Evolutionary conservation across 2,797 vertebrate genomes (phyloP).

Genomic region (Orientallactaga sibirica): DNA sequence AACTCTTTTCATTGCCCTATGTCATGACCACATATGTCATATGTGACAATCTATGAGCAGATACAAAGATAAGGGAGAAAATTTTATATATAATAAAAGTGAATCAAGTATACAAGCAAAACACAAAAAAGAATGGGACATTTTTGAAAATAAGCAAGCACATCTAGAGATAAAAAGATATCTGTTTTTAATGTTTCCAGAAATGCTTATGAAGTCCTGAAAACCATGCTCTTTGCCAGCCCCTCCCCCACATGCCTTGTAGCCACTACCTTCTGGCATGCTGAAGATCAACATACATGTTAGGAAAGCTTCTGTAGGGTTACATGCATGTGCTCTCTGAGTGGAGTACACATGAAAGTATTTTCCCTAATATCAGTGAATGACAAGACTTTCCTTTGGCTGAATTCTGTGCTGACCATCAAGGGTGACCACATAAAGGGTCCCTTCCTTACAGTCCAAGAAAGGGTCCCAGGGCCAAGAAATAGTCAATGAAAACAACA

Average conservation of each 20-base stretch:
- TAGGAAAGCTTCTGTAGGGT: conserved; percentile 82
- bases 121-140: conserved; percentile 49
- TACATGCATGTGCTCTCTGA: conserved; percentile 79
- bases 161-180: not conserved
- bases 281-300: conserved; percentile 75
- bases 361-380: conserved; percentile 76
- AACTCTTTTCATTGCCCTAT: conserved; percentile 79
- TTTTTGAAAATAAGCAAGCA: not conserved
- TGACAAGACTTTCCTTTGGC: conserved; percentile 79
- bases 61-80: conserved; percentile 68
- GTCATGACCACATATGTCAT: conserved; percentile 82
- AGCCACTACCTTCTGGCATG: conserved; percentile 1
- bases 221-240: not conserved
- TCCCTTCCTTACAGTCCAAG: conserved; percentile 64
- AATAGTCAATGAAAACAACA: too few relatives aligned
- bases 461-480: conserved; percentile 36
- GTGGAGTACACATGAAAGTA: conserved; percentile 73
- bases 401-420: conserved; percentile 74
- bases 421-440: conserved; percentile 65
- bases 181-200: not conserved
- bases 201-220: not conserved
- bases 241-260: not conserved
- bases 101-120: conserved; percentile 75
- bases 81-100: conserved; percentile 69
- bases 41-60: conserved; percentile 73